These are phyloP conservation scores for Sarcophilus harrisii DNA, from an alignment of 2,797 vertebrate genomes.

Conservation along the genomic window DNA sequence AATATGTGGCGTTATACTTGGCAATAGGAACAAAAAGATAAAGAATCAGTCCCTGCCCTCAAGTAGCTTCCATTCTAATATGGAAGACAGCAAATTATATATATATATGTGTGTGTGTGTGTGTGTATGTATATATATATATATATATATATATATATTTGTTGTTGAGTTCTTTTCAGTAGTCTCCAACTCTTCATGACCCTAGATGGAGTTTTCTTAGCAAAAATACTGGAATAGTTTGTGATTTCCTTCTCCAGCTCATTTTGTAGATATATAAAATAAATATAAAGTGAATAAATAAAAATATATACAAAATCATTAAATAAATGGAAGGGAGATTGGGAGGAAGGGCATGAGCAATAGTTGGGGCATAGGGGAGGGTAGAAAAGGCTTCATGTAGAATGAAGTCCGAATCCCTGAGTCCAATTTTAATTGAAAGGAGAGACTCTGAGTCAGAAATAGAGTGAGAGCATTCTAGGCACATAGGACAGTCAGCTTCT, in stretches of 20 bases:
- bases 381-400: background rate
- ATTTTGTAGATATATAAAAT: too few species aligned
- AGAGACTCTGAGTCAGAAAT: background rate
- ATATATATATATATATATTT: background rate
- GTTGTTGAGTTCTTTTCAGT: background rate
- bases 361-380: too few species aligned
- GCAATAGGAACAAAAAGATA: background rate
- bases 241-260: background rate
- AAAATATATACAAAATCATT: background rate
- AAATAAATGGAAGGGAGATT: background rate
- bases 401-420: background rate
- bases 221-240: background rate
- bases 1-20: background rate
- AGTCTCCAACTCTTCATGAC: background rate
- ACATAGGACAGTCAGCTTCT: background rate
- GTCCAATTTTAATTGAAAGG: background rate
- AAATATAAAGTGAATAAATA: background rate
- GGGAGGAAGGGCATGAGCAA: background rate
- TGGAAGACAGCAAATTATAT: background rate
- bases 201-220: background rate
- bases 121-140: background rate
- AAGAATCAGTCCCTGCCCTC: background rate
- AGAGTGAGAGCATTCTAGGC: background rate
- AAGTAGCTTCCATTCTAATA: background rate
- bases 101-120: too few species aligned